Conservation (phyloP, 2,888 invertebrate species). For the Andrena camellia region DNA sequence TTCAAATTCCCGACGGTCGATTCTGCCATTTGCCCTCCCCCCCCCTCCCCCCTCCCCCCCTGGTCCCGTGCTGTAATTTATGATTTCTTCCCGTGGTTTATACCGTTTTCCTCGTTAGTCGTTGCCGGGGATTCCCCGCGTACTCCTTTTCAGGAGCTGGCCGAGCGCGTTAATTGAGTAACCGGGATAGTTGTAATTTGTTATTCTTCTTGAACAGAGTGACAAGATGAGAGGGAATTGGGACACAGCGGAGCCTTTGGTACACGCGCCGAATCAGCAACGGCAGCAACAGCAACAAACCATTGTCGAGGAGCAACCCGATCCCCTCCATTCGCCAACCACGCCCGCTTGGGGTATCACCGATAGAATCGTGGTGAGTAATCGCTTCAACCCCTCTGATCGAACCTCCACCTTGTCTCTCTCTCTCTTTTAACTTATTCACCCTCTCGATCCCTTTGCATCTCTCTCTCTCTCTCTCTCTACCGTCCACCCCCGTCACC, state of each 20-base stretch:
- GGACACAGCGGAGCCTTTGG: slow-evolving; percentile 68
- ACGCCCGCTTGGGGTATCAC: slow-evolving; percentile 79
- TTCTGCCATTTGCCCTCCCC: not conserved
- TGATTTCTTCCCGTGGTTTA: not conserved
- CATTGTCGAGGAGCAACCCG: slow-evolving; percentile 67
- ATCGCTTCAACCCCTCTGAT: slow-evolving; percentile 69
- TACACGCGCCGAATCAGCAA: slow-evolving; percentile 64
- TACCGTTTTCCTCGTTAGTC: not conserved
- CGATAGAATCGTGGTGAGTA: slow-evolving; percentile 79
- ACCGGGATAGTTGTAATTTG: not conserved
- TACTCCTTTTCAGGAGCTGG: no score
- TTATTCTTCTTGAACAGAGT: slow-evolving; percentile 17
- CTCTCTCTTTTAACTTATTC: slow-evolving; percentile 47
- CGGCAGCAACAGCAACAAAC: slow-evolving; percentile 67
- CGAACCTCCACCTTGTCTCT: slow-evolving; percentile 44
- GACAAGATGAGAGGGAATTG: slow-evolving; percentile 74
- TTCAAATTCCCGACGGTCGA: not conserved
- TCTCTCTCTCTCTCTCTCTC: slow-evolving; percentile 33
- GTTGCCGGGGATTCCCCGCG: not conserved
- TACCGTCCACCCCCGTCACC: slow-evolving; percentile 20
- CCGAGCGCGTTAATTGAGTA: no score
- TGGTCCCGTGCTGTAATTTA: not conserved
- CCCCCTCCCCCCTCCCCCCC: not conserved
- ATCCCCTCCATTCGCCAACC: slow-evolving; percentile 76
- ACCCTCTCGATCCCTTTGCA: slow-evolving; percentile 29